Conservation (phyloP, 2,113 vertebrate species). For the Patagioenas fasciata region DNA sequence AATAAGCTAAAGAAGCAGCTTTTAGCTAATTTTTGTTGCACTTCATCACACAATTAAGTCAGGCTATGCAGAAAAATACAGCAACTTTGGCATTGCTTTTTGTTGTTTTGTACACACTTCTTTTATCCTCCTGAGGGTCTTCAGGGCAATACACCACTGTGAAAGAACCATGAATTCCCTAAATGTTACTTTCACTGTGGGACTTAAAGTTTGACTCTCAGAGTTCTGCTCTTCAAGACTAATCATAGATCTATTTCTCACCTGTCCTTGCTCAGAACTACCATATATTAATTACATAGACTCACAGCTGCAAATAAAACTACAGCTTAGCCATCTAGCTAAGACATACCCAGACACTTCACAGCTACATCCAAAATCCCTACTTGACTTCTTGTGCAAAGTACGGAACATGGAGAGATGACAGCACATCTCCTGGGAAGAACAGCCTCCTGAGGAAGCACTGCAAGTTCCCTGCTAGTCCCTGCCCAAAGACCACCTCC, state of each 20-base stretch:
- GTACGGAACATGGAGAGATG: neutral
- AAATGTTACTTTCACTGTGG: neutral
- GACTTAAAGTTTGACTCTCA: neutral
- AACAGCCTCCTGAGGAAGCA: neutral
- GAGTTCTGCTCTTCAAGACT: neutral
- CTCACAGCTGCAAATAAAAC: neutral
- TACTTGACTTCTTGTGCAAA: neutral
- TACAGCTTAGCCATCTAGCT: neutral
- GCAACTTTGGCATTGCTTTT: neutral
- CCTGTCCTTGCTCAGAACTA: neutral
- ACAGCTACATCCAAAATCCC: neutral
- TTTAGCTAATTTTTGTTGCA: neutral
- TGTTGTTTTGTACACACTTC: neutral
- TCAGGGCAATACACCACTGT: neutral
- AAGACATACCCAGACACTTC: neutral
- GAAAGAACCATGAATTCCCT: neutral
- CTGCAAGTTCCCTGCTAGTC: neutral
- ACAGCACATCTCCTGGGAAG: neutral
- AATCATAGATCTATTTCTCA: neutral
- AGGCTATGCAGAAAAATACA: rapidly evolving
- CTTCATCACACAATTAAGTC: neutral
- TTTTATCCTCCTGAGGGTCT: neutral
- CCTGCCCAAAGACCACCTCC: rapidly evolving
- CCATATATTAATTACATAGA: neutral
- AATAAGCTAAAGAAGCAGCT: neutral